phyloP scores from a whole-genome alignment of 2,888 invertebrate genomes.

The Xestia sexstrigata region DNA sequence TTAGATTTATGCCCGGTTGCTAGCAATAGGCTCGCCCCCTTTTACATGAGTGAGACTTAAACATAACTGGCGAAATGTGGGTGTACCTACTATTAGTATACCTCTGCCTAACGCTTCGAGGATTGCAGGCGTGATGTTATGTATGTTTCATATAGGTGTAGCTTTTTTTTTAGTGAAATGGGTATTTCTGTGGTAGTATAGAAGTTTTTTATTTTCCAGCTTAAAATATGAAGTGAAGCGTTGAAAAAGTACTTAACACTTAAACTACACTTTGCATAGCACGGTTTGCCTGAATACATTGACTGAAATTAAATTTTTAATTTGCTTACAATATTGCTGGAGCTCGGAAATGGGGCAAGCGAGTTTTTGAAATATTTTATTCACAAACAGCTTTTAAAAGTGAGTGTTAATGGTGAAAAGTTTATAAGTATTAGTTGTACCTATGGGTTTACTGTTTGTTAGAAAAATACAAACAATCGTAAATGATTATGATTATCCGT shows the following conservation, averaged over 20 bases:
- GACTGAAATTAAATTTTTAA: constrained; percentile 32
- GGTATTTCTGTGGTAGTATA: neutral
- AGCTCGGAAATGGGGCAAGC: constrained; percentile 2
- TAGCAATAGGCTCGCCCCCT: too few relatives aligned
- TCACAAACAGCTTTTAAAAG: constrained; percentile 4
- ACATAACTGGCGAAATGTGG: too few relatives aligned
- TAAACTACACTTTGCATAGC: constrained; percentile 9
- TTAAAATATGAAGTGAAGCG: constrained; percentile 7
- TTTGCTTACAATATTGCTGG: constrained; percentile 4
- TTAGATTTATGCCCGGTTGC: too few relatives aligned
- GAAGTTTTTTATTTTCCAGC: neutral
- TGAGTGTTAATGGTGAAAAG: neutral
- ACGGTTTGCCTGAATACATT: constrained; percentile 36
- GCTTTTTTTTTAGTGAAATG: neutral
- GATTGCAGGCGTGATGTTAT: too few relatives aligned
- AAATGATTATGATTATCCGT: too few relatives aligned
- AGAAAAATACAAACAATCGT: neutral
- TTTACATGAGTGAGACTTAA: too few relatives aligned
- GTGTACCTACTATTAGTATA: too few relatives aligned
- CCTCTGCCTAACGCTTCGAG: too few relatives aligned
- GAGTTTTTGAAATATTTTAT: constrained; percentile 14
- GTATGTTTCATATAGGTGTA: neutral
- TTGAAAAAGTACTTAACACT: constrained; percentile 10
- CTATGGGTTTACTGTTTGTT: neutral
- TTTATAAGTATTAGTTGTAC: neutral